Percentiles rank a stretch among this genome's conserved stretches.
Conservation (phyloP, 2,113 vertebrate genomes). For the Cariama cristata region DNA sequence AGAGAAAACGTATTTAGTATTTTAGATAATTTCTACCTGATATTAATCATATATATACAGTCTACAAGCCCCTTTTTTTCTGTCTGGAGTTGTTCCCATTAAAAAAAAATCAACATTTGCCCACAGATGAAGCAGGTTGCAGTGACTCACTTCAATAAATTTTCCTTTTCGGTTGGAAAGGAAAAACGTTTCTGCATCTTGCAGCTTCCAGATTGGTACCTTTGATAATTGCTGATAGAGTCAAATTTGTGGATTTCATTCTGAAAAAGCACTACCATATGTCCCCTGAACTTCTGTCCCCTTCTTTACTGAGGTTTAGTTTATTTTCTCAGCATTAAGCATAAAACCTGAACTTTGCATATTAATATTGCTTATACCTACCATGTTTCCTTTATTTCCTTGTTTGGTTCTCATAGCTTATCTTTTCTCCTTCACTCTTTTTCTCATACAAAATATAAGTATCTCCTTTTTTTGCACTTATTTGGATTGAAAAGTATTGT, state of each 20-base stretch:
- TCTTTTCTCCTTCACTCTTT: background rate
- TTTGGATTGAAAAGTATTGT: background rate
- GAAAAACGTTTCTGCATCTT: background rate
- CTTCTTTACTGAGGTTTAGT: background rate
- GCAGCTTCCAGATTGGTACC: background rate
- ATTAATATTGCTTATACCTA: background rate
- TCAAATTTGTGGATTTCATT: background rate
- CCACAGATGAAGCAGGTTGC: background rate
- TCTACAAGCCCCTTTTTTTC: background rate
- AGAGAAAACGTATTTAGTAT: background rate
- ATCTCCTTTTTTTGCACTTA: background rate
- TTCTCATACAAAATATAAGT: background rate
- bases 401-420: background rate
- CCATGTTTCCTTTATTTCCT: background rate
- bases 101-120: background rate
- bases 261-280: fast-evolving
- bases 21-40: background rate
- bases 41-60: background rate
- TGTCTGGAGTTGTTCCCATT: background rate
- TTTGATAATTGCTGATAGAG: background rate
- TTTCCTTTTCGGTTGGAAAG: background rate
- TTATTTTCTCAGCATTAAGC: background rate
- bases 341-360: background rate
- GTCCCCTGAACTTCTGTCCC: background rate
- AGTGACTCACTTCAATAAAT: background rate